A percentile compares a stretch with the other conserved stretches of the same genome.
Conservation (phyloP, 2,888 invertebrate genomes). For the Lepetodrilus schrolli region DNA sequence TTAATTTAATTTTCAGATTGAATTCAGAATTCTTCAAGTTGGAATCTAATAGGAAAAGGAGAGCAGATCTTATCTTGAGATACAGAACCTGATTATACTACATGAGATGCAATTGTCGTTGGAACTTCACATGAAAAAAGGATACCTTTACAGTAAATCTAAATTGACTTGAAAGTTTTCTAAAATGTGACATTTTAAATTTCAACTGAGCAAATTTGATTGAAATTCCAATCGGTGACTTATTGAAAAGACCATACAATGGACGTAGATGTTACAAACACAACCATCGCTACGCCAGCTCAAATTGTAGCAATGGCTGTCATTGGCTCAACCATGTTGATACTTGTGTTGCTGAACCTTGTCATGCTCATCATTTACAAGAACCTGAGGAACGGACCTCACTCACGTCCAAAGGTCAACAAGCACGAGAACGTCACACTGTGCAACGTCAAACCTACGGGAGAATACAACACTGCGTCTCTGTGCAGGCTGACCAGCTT, state of each 20-base stretch:
- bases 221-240: neutral
- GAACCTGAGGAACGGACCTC: neutral
- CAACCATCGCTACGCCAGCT: conserved; percentile 3
- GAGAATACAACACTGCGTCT: conserved; percentile 6
- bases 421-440: conserved; percentile 31
- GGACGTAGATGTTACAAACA: neutral
- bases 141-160: neutral
- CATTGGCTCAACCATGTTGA: conserved; percentile 24
- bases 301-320: conserved; percentile 30
- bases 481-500: neutral
- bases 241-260: neutral
- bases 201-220: neutral
- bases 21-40: no score
- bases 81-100: no score
- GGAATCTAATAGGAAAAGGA: no score
- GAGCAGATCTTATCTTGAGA: no score
- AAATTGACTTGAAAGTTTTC: neutral
- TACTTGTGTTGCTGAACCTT: conserved; percentile 31
- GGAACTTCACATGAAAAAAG: no score
- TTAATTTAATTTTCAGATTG: no score
- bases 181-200: neutral
- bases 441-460: conserved; percentile 27
- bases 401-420: neutral
- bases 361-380: conserved; percentile 30
- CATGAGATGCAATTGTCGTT: no score